Evolutionary conservation across 35 echinoderm and acorn worm genomes (phyloP).

Genomic region (Eucidaris tribuloides): DNA sequence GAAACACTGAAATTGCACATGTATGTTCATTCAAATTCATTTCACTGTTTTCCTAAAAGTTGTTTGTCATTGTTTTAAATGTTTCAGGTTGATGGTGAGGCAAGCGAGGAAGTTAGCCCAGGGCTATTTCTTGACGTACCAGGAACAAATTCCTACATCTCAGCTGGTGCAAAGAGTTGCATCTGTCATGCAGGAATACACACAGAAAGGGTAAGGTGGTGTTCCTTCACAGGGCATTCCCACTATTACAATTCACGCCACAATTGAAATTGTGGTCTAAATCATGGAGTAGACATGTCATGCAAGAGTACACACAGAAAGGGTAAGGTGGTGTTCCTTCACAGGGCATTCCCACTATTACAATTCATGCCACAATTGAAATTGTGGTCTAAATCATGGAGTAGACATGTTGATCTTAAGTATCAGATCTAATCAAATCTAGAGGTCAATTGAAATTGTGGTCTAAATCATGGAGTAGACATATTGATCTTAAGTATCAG

Average conservation of each 20-base stretch:
- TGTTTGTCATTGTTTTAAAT: neutral
- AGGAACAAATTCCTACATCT: constrained; percentile 91
- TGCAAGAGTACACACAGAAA: too few species aligned
- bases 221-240: neutral
- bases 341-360: neutral
- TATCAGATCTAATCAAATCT: neutral
- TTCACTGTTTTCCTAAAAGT: neutral
- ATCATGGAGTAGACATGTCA: too few species aligned
- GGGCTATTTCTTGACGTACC: constrained; percentile 74
- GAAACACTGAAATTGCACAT: neutral
- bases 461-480: too few species aligned
- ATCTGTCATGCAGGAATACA: constrained; percentile 47
- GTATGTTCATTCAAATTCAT: neutral
- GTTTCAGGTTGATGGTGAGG: constrained; percentile 66
- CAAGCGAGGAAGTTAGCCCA: constrained; percentile 84
- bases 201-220: too few species aligned
- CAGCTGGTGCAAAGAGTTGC: constrained; percentile 85
- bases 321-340: constrained; percentile 53
- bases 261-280: too few species aligned
- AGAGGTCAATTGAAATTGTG: neutral
- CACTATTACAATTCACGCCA: too few species aligned
- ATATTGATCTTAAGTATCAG: neutral
- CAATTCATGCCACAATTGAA: too few species aligned
- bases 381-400: too few species aligned
- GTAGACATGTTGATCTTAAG: too few species aligned